Conservation (phyloP, 2,797 vertebrate genomes). For the Cryptoprocta ferox region DNA sequence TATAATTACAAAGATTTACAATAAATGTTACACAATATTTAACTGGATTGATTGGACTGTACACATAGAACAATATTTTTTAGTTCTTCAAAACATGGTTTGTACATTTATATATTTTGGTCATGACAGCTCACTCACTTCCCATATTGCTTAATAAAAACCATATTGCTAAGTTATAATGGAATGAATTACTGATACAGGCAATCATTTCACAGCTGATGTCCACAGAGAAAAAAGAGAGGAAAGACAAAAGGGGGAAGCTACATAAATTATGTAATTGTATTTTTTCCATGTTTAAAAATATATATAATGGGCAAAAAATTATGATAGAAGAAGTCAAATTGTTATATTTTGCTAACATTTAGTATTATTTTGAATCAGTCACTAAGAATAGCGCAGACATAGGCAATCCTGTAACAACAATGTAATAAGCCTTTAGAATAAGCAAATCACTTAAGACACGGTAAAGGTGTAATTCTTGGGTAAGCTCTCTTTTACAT, state of each 20-base stretch:
- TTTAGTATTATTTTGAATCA: constrained; percentile 31
- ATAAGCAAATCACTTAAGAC: background rate
- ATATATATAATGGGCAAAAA: background rate
- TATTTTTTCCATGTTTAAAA: background rate
- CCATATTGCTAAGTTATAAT: background rate
- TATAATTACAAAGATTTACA: background rate
- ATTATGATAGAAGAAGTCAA: background rate
- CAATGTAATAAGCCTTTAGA: background rate
- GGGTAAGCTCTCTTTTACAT: background rate
- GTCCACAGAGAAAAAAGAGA: background rate
- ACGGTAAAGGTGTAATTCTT: background rate
- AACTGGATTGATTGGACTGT: background rate
- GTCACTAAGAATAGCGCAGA: background rate
- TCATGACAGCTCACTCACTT: background rate
- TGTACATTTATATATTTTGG: constrained; percentile 14
- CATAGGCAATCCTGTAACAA: background rate
- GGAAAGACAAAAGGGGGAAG: background rate
- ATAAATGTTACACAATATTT: background rate
- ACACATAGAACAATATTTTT: background rate
- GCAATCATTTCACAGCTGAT: background rate
- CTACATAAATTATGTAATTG: background rate
- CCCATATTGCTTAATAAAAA: background rate
- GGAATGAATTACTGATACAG: background rate
- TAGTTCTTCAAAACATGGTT: background rate
- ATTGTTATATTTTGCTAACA: background rate